Conservation (phyloP, 2,888 invertebrate species). For the Bembecia ichneumoniformis region DNA sequence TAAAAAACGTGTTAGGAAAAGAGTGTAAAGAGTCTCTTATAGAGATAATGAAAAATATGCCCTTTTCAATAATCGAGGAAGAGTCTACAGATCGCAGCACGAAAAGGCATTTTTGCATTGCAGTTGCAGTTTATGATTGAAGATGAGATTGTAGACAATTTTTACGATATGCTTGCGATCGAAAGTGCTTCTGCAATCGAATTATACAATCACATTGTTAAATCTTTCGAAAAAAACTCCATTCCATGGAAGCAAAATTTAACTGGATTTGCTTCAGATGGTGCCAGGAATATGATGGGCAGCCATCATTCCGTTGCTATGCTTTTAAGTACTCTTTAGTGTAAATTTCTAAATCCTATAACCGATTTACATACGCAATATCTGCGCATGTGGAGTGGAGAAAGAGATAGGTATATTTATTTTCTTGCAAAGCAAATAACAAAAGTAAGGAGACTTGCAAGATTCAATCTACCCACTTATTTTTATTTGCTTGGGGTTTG, state of each 20-base stretch:
- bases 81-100: conserved; percentile 16
- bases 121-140: conserved; percentile 11
- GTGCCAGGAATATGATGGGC: neutral
- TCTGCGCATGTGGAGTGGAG: too few relatives aligned
- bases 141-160: conserved; percentile 17
- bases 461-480: too few relatives aligned
- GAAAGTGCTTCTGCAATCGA: conserved; percentile 14
- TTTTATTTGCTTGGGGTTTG: too few relatives aligned
- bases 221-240: conserved; percentile 5
- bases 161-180: conserved; percentile 18
- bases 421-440: too few relatives aligned
- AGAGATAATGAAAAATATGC: conserved; percentile 12
- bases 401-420: too few relatives aligned
- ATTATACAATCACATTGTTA: conserved; percentile 10
- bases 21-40: neutral
- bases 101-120: conserved; percentile 15
- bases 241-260: neutral
- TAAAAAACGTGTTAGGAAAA: conserved; percentile 5
- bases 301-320: neutral
- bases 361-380: too few relatives aligned
- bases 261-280: neutral
- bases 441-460: too few relatives aligned
- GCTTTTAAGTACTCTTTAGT: too few relatives aligned
- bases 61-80: conserved; percentile 14
- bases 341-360: too few relatives aligned